Evolutionary conservation across 1,140 invertebrate species (phyloP), one percentile per base, ranked within the genome.

Genomic region (Lordiphosa clarofinis): DNA sequence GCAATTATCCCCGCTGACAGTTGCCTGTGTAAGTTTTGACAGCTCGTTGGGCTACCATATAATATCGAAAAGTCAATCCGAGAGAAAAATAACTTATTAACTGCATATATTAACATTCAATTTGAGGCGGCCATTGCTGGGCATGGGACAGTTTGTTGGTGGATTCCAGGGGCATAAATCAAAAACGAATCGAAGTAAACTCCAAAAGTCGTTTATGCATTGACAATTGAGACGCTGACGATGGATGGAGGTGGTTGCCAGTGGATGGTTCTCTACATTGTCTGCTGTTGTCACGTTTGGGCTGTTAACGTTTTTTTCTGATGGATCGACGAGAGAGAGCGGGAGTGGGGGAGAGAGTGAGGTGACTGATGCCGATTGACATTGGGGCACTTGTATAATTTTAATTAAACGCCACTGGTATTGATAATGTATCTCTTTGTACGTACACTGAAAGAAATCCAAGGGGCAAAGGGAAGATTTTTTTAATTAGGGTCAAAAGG

Each of bases 51-150:
- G 84, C 84, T 87, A 87, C 84, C 84, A 87, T 66, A 87, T 64
- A 87, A 87, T 70, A 76, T 74, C 78, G 46, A 55, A 75, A 79
- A 47, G 35, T 12, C 21, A 48, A 15, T 24, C 4, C 36, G 19
- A 37, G 10, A 37, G 21, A 37, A 49, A 75, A 69, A 75, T 66
- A 73, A 78, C 86, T 84, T 87, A 87, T 87, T 87, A 87, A 75
- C 78, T 68, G 84, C 67, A 87, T 87, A 87, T 65, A 87, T 87
- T 87, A 87, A 87, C 78, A 87, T 87, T 87, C 86, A 73, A 87
- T 86, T 87, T 73, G 74, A 79, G 42, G 72, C 78, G 63, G 76
- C 76, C 76, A 81, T 81, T 72, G 69, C 58, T 81, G 69, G 24
- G 11, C 44, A 37, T 15, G 39, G 76, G 75, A 82, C 82, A 74